These are phyloP conservation scores for Yponomeuta evonymella DNA, from an alignment of 2,888 invertebrate genomes.

Conservation along the genomic window DNA sequence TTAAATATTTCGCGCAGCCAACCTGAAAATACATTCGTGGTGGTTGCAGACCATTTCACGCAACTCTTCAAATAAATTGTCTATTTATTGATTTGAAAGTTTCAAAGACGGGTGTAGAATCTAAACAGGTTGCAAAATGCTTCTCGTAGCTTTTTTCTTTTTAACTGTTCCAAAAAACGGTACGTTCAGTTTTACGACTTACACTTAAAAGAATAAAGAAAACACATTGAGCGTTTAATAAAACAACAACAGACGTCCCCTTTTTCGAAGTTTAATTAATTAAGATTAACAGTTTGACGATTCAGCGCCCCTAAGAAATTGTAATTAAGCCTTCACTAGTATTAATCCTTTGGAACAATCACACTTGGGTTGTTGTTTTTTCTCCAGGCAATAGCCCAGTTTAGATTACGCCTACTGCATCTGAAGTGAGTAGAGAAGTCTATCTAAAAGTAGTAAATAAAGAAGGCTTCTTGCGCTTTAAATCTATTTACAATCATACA, in stretches of 20 bases:
- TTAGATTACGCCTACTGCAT: not conserved
- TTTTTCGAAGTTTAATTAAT: conserved; percentile 51
- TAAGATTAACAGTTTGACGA: conserved; percentile 59
- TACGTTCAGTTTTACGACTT: not conserved
- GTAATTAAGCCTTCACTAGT: conserved; percentile 40
- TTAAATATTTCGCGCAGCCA: too few relatives aligned
- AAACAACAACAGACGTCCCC: not conserved
- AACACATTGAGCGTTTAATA: conserved; percentile 12
- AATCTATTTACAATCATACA: too few relatives aligned
- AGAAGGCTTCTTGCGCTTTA: too few relatives aligned
- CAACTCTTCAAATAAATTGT: too few relatives aligned
- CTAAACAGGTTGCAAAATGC: not conserved
- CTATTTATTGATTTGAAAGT: too few relatives aligned
- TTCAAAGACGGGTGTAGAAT: too few relatives aligned
- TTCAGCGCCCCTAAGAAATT: conserved; percentile 49
- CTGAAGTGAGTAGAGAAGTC: not conserved
- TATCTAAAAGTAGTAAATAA: too few relatives aligned
- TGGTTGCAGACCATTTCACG: too few relatives aligned
- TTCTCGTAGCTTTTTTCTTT: not conserved
- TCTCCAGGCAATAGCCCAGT: conserved; percentile 12
- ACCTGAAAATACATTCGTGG: too few relatives aligned
- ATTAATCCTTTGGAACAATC: conserved; percentile 21
- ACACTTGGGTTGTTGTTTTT: conserved; percentile 22
- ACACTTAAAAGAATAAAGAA: conserved; percentile 21
- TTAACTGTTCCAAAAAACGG: too few relatives aligned